Evolutionary conservation across 23 tunicate genomes (phyloP), one percentile per base, ranked within the genome.

Genomic region (Trididemnum nubilum): DNA sequence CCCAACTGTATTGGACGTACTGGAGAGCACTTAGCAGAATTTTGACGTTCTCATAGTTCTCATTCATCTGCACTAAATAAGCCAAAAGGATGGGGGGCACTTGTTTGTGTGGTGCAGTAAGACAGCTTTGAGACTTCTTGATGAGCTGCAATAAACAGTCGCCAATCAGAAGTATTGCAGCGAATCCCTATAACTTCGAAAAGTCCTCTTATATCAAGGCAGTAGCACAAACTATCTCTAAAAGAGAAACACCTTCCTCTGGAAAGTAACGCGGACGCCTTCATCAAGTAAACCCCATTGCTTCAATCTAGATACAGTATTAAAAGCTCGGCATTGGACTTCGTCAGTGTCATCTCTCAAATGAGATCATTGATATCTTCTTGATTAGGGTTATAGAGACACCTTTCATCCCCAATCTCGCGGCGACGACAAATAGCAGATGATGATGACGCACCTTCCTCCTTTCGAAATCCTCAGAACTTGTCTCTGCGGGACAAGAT

Each of bases 271-370:
- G 71, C 71, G 24, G 71, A 64, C 71, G 71, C 71, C n/a, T 19
- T 64, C 19, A 25, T 64, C 30, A 64, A 64, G 71, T 64, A 23
- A 64, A 26, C n/a, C 71, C 71, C 71, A n/a, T n/a, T n/a, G n/a
- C n/a, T n/a, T n/a, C n/a, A n/a, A n/a, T n/a, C n/a, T n/a, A n/a
- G n/a, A n/a, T 12, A 12, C 9, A 25, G n/a, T 64, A 64, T 64
- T 64, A 64, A 64, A 64, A 64, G 71, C 71, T 64, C 71, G 24
- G 71, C 71, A 64, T 64, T 64, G 71, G 71, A 64, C 71, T 64
- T 64, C n/a, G 27, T 64, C 71, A 64, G 71, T 12, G 71, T n/a
- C 71, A 64, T 64, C 19, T n/a, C 71, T 64, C 71, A 26, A 64
- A 64, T 64, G 71, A 64, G 71, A 25, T 64, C 27, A 64, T 12